Base-by-base conservation (phyloP, 2,888 invertebrate species). In the Xanthostigma xanthostigma region DNA sequence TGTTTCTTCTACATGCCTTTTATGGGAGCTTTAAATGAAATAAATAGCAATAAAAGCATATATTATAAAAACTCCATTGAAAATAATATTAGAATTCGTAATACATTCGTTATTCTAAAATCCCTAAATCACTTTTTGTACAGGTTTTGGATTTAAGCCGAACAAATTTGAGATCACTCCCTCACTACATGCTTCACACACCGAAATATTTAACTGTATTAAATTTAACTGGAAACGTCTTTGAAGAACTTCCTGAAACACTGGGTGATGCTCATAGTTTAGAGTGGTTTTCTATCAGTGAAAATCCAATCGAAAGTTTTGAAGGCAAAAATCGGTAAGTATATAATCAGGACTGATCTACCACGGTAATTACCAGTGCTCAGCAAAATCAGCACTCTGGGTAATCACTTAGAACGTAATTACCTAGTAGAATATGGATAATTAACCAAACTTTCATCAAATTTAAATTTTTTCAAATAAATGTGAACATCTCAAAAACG, bases 131-230 rank as follows among this genome's bases (percentile, higher is more conserved):
- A 43, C 36, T 33, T 46, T 43, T 54, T 50, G 58, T 59, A 38
- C 60, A 83, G 83, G 70, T 74, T 6, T 67, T 89, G 13, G 78
- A 85, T 57, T 64, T 89, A 62, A 78, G 83, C 1, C 75, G 78
- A 45, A 84, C 84, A 54, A 70, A 74, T 46, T 60, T 89, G 1
- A 62, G 65, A 0, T 67, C 70, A 2, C 63, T 89, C 17, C 82
- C 84, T 0, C 74, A 76, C 11, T 69, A 74, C 53, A 71, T 84
- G 55, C 70, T 89, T 2, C 81, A 84, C 61, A 76, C 80, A 0
- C 80, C 84, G 0, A 72, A 74, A 2, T 70, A 74, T 53, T 62
- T 91, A 47, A 74, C 75, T 53, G 72, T 67, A 2, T 62, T 92
- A 53, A 77, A 85, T 60, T 62, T 88, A 43, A 77, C 78, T 33